Evolutionary conservation across 2,797 vertebrate genomes (phyloP), one percentile per base, ranked within the genome.

Genomic region (Graptemys geographica): DNA sequence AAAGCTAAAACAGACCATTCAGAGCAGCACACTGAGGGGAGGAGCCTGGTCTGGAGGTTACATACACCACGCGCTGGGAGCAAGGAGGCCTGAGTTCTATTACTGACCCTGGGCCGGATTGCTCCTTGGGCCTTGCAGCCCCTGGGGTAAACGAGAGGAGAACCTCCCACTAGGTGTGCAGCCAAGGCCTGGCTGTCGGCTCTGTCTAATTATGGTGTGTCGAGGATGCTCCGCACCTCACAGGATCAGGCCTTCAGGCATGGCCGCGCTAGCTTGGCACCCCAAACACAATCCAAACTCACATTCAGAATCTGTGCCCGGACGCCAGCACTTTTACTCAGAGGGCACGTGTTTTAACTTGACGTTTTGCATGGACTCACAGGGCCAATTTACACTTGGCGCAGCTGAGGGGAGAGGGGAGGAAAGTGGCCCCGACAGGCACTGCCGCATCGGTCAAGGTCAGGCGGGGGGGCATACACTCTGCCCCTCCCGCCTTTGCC

Each of bases 401-500:
- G 52, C 44, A 47, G 44, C 62, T 41, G n/a, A 72, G n/a, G n/a
- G 19, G 65, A 72, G 65, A 72, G 65, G 21, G n/a, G 5, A 72
- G 65, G 65, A 91, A 31, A 12, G 37, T 84, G 51, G 44, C 27
- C 23, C 9, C 1, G 8, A 69, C 65, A 65, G 62, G 59, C n/a
- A 69, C n/a, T 62, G 5, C 5, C 1, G 5, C 31, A 82, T 31
- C 0, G 0, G 3, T 0, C 0, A 1, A 84, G 44, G 33, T 65
- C 62, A 65, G 55, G 11, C 27, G 81, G 15, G 2, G 13, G 9
- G 21, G 78, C 2, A 18, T 5, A 21, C 5, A 41, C 28, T 72
- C n/a, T 8, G n/a, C 4, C 47, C 27, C 79, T 65, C 65, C 31
- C 53, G 15, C 49, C 11, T 2, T 0, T 0, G 79, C 23, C 33